phyloP scores from a whole-genome alignment of 2,888 invertebrate species.

The Prosapia bicincta region DNA sequence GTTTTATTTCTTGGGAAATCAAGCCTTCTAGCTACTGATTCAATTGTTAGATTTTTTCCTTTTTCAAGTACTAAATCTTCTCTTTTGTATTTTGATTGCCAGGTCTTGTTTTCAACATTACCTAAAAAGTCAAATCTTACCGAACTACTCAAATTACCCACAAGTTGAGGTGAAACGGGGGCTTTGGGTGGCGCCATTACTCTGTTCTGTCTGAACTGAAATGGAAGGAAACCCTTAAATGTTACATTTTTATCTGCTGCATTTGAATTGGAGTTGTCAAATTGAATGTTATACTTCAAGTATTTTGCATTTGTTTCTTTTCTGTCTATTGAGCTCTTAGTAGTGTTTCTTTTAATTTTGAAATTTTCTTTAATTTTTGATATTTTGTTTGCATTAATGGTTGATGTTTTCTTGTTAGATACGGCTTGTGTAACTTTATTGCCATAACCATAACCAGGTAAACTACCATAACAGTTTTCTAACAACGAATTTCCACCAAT shows the following conservation, averaged over 20 bases:
- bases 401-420: not conserved
- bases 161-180: not conserved
- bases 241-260: constrained; percentile 19
- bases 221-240: constrained; percentile 4
- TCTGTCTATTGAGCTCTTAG: constrained; percentile 1
- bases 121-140: not conserved
- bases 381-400: not conserved
- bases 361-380: constrained; percentile 6
- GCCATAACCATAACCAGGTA: not conserved
- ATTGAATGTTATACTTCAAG: constrained; percentile 16
- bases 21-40: not conserved
- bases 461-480: constrained; percentile 12
- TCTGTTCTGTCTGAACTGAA: not conserved
- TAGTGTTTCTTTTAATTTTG: not conserved
- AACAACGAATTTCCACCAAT: constrained; percentile 18
- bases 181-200: not conserved
- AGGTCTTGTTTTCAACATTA: not conserved
- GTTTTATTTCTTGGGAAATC: not conserved
- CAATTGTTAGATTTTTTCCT: not conserved
- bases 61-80: not conserved
- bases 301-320: constrained; percentile 13
- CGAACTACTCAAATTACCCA: not conserved
- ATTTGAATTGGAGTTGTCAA: not conserved
- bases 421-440: not conserved
- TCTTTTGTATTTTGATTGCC: not conserved